These are phyloP conservation scores for Brienomyrus longianalis DNA, from an alignment of 2,113 vertebrate species.

Conservation along the genomic window DNA sequence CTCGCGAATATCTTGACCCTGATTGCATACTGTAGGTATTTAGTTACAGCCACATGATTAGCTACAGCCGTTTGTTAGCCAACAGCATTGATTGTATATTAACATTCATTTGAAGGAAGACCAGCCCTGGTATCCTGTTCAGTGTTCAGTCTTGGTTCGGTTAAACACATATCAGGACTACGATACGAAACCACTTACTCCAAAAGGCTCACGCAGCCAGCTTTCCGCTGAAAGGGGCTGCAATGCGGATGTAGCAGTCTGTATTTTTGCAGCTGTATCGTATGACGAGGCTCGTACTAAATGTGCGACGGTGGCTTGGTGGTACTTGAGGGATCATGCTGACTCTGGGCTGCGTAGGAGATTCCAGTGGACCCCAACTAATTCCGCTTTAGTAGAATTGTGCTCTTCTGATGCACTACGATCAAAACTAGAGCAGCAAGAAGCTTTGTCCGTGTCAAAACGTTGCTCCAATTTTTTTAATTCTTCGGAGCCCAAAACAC, in stretches of 20 bases:
- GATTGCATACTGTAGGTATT: neutral
- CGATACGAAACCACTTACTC: neutral
- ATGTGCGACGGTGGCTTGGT: neutral
- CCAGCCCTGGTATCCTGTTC: neutral
- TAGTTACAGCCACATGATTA: neutral
- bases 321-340: neutral
- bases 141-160: neutral
- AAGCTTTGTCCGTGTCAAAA: neutral
- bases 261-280: neutral
- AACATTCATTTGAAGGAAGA: neutral
- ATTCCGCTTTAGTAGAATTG: neutral
- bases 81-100: too few relatives aligned
- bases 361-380: neutral
- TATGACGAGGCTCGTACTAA: neutral
- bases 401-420: neutral
- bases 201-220: neutral
- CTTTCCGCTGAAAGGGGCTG: neutral
- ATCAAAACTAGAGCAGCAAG: neutral
- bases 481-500: neutral
- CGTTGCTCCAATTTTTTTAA: neutral
- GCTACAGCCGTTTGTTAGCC: too few relatives aligned
- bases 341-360: neutral
- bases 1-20: neutral
- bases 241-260: neutral
- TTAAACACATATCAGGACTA: neutral